phyloP scores from a whole-genome alignment of 1,140 invertebrate genomes.

The Camponotus vicinus region DNA sequence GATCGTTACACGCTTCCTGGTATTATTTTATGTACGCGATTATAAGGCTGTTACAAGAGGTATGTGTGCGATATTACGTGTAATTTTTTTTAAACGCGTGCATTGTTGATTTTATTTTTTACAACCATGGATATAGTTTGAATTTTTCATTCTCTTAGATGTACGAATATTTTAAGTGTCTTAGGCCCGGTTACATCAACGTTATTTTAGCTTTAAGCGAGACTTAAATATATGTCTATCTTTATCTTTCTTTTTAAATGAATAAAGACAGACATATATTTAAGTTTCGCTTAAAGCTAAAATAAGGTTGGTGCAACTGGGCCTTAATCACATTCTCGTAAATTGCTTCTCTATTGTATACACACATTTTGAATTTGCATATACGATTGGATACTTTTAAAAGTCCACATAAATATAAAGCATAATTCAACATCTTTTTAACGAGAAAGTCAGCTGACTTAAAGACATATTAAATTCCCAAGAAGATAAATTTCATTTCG shows the following conservation, averaged over 20 bases:
- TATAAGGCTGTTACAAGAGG: background rate
- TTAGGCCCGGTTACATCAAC: no score
- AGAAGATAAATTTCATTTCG: background rate
- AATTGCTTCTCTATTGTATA: background rate
- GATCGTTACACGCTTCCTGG: constrained; percentile 24
- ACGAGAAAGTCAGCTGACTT: background rate
- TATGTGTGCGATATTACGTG: background rate
- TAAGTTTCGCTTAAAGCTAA: no score
- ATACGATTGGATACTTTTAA: background rate
- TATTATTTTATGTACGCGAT: background rate
- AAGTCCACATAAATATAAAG: background rate
- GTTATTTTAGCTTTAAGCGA: no score
- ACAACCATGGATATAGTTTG: no score
- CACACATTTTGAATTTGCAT: background rate
- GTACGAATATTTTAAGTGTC: no score
- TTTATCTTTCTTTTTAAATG: no score
- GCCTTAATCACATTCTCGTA: background rate
- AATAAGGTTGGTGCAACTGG: no score
- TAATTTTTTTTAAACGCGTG: background rate
- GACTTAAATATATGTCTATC: no score
- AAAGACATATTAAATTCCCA: background rate
- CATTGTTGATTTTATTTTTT: background rate
- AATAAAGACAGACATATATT: no score
- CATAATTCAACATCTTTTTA: background rate
- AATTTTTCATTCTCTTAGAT: background rate